phyloP scores from a whole-genome alignment of 1,140 invertebrate genomes.

The Ephestia elutella region DNA sequence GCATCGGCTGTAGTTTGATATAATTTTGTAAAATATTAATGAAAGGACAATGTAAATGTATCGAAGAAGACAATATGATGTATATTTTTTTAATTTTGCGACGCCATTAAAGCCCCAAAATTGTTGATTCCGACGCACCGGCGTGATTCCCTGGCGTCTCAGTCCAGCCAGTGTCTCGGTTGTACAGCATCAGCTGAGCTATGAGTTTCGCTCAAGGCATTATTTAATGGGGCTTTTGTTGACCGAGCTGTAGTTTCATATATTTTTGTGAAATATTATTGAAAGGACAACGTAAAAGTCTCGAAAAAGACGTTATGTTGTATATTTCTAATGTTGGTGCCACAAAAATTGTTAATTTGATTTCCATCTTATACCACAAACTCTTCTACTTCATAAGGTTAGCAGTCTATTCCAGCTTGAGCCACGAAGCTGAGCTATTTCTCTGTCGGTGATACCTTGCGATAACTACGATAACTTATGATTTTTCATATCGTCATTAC shows the following conservation, averaged over 20 bases:
- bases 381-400: too few species aligned
- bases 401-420: too few species aligned
- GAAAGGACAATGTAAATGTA: not conserved
- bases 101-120: too few species aligned
- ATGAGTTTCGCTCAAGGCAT: conserved; percentile 92
- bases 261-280: not conserved
- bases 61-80: not conserved
- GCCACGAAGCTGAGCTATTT: too few species aligned
- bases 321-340: too few species aligned
- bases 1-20: not conserved
- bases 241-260: conserved; percentile 77
- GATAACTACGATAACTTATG: too few species aligned
- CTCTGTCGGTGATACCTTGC: too few species aligned
- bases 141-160: conserved; percentile 81
- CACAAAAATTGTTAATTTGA: too few species aligned
- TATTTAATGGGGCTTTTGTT: conserved; percentile 93
- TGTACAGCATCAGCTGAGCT: conserved; percentile 76
- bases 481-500: too few species aligned
- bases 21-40: not conserved
- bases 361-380: too few species aligned
- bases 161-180: conserved; percentile 79
- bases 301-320: not conserved
- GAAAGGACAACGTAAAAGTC: not conserved
- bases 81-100: not conserved
- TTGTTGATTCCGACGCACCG: too few species aligned